Base-by-base conservation (phyloP, 2,888 invertebrate species). In the Camponotus fellah region DNA sequence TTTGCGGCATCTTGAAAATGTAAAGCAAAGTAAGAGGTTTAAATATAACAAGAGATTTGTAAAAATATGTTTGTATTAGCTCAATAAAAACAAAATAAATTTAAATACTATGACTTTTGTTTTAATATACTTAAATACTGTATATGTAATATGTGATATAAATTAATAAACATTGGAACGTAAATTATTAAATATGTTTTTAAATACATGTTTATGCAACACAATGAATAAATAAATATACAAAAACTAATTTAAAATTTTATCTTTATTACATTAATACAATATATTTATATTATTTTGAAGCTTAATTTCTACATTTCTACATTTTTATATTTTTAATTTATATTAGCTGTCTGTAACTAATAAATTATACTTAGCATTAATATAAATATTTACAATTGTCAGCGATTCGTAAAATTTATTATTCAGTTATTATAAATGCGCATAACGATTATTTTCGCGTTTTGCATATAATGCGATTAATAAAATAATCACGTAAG, bases 381-480 rank as follows among this genome's bases (percentile, higher is more conserved):
- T 75, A 46, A 64, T 3, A 46, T 32, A 75, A 75, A 64, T 49
- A 37, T 75, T 49, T 75, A 49, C 5, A 65, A 75, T 49, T 65
- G 14, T 14, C 14, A 3, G 9, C 6, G 26, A 60, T 60, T 12
- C 9, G 34, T n/a, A 60, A 34, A 32, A 46, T 8, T 60, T 32
- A 2, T 60, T 34, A 62, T 40, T 21, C 17, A 46, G 8, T 60
- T 17, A 74, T n/a, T 26, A 6, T 32, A 43, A 43, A 10, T 34
- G 64, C n/a, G 12, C 32, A 40, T 4, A 49, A 53, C 6, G 17
- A 26, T 72, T 60, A 58, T 26, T 26, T 46, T 14, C 10, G 14
- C 4, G 8, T 62, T 34, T 74, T 32, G n/a, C 9, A n/a, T 14
- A 56, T 71, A 10, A 34, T 3, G 37, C 32, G 32, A 21, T 53